phyloP scores from a whole-genome alignment of 2,888 invertebrate species.

The Lypha dubia region DNA sequence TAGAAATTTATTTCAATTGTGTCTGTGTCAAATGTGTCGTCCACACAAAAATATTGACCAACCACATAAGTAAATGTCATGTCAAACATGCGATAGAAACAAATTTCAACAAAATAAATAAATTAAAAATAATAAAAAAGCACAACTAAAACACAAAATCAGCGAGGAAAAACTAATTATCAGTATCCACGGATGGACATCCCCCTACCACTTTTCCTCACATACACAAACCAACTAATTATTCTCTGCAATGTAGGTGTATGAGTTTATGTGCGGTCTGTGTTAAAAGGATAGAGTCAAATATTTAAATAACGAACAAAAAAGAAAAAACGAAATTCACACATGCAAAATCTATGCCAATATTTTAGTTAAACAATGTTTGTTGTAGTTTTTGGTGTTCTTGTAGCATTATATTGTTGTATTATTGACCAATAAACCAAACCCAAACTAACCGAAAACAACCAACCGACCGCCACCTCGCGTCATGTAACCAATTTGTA shows the following conservation, averaged over 20 bases:
- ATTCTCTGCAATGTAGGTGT: neutral
- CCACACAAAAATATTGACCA: slow-evolving; percentile 69
- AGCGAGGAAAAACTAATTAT: slow-evolving; percentile 56
- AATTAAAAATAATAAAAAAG: slow-evolving; percentile 18
- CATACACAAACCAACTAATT: slow-evolving; percentile 12
- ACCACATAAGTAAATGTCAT: slow-evolving; percentile 70
- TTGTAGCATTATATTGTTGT: slow-evolving; percentile 56
- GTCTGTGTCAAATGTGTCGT: slow-evolving; percentile 54
- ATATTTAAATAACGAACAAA: slow-evolving; percentile 49
- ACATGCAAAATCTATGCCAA: slow-evolving; percentile 61
- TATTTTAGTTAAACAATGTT: slow-evolving; percentile 56
- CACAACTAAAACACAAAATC: slow-evolving; percentile 48
- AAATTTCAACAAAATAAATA: slow-evolving; percentile 29
- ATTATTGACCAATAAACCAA: slow-evolving; percentile 70
- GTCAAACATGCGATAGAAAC: slow-evolving; percentile 66
- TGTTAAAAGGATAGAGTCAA: slow-evolving; percentile 46
- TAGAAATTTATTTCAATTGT: slow-evolving; percentile 58
- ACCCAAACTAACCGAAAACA: slow-evolving; percentile 69
- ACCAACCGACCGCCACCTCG: slow-evolving; percentile 63
- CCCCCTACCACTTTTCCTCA: neutral
- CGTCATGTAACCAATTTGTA: slow-evolving; percentile 74
- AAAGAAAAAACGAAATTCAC: no score
- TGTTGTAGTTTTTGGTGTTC: slow-evolving; percentile 50
- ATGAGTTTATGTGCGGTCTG: neutral
- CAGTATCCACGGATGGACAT: slow-evolving; percentile 31